Base-by-base conservation (phyloP, 2,113 vertebrate species). In the Hippocampus mohnikei region DNA sequence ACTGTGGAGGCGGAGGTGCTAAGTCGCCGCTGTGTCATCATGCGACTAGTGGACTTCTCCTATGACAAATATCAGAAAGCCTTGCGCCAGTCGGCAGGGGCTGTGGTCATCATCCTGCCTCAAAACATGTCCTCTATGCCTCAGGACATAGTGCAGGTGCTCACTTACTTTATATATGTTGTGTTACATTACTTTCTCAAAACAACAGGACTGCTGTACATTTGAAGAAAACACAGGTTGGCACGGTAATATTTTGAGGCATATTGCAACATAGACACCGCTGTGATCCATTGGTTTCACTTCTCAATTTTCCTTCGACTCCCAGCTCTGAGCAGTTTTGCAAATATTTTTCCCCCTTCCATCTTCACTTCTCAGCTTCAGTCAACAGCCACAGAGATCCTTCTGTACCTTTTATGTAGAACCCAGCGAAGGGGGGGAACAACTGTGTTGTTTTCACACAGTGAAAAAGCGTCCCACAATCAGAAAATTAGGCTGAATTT, bases 1-100 rank as follows among this genome's bases (percentile, higher is more conserved):
- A 95, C 97, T 0, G 90, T 94, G 4, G 96, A 98, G 37, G 96
- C 97, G 0, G 97, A 98, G 0, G 96, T 98, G 71, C 88, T 99
- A 86, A 98, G 96, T 91, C 95, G 97, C 37, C 96, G 97, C 84
- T 99, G 97, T 0, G 95, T 99, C 64, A 94, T 99, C 79, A 95
- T 99, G 94, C 91, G 96, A 7, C 92, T 99, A 71, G 87, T 90
- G 40, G 97, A 98, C 67, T 98, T 99, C 88, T 97, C 97, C 23
- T 98, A 94, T 0, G 95, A 97, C 75, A 94, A 94, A 82, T 98
- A 98, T 83, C 97, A 98, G 91, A 95, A 95, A 79, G 97, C 97
- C 1, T 90, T 99, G 44, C 94, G 94, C 16, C 97, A 98, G 89
- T 97, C 96, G 0, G 97, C 97, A 0, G 97, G 96, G 0, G 97